These are phyloP conservation scores for Microdon myrmicae DNA, from an alignment of 2,888 invertebrate genomes.

Conservation along the genomic window DNA sequence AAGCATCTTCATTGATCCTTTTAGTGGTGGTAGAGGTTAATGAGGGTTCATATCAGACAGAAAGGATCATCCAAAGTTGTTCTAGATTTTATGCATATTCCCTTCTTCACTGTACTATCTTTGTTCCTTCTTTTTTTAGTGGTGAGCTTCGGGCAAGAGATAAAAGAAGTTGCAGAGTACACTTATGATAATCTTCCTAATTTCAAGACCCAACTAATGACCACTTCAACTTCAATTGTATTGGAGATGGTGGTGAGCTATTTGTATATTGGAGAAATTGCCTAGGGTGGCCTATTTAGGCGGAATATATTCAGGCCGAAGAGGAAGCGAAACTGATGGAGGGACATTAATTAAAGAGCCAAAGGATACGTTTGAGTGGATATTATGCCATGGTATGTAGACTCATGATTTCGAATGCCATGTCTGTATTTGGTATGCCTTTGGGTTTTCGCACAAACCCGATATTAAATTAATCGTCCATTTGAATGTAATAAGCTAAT, in stretches of 20 bases:
- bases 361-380: too few relatives aligned
- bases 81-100: constrained; percentile 15
- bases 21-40: constrained; percentile 45
- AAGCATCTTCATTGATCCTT: constrained; percentile 45
- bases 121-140: constrained; percentile 1
- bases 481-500: too few relatives aligned
- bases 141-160: neutral
- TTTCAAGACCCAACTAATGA: constrained; percentile 43
- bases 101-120: constrained; percentile 1
- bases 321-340: too few relatives aligned
- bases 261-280: too few relatives aligned
- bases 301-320: too few relatives aligned
- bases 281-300: too few relatives aligned
- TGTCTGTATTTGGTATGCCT: too few relatives aligned
- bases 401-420: too few relatives aligned
- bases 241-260: constrained; percentile 10
- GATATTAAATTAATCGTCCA: too few relatives aligned
- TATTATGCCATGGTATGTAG: too few relatives aligned
- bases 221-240: constrained; percentile 21
- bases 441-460: too few relatives aligned
- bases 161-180: constrained; percentile 22
- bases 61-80: constrained; percentile 29
- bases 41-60: constrained; percentile 44
- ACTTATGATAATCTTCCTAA: constrained; percentile 43
- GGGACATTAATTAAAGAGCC: too few relatives aligned